Evolutionary conservation across 1,140 invertebrate species (phyloP).

Genomic region (Campoletis sonorensis): DNA sequence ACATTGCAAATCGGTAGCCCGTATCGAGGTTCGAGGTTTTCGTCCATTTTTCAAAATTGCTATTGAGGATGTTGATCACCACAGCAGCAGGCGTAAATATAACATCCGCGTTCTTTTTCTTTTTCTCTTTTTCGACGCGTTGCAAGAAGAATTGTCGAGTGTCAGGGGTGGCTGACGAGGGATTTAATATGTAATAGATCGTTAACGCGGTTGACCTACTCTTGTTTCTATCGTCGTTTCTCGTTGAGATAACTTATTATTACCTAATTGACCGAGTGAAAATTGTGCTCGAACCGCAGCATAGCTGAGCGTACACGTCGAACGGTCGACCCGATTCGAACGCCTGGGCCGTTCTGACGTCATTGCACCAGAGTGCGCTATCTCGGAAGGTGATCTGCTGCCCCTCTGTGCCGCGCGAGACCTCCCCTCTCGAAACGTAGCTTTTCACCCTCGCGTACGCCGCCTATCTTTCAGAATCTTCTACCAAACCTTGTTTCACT

Average conservation of each 20-base stretch:
- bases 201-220: constrained; percentile 13
- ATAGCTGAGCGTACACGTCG: constrained; percentile 8
- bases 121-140: too few species aligned
- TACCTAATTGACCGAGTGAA: constrained; percentile 6
- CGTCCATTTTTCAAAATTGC: too few species aligned
- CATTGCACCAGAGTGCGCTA: constrained; percentile 49
- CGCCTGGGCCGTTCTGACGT: constrained; percentile 43
- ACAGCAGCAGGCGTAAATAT: too few species aligned
- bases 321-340: constrained; percentile 37
- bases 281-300: not conserved
- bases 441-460: constrained; percentile 30
- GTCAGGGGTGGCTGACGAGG: not conserved
- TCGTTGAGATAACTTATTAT: constrained; percentile 7
- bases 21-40: too few species aligned
- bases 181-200: constrained; percentile 16
- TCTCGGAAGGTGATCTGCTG: constrained; percentile 42
- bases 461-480: not conserved
- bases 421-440: constrained; percentile 6
- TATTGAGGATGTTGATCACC: too few species aligned
- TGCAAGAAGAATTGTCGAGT: not conserved
- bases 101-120: too few species aligned
- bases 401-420: constrained; percentile 4
- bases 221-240: not conserved
- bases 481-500: not conserved
- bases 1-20: too few species aligned